Evolutionary conservation across 2,888 invertebrate genomes (phyloP).

Genomic region (Rugalucina vietnamica): DNA sequence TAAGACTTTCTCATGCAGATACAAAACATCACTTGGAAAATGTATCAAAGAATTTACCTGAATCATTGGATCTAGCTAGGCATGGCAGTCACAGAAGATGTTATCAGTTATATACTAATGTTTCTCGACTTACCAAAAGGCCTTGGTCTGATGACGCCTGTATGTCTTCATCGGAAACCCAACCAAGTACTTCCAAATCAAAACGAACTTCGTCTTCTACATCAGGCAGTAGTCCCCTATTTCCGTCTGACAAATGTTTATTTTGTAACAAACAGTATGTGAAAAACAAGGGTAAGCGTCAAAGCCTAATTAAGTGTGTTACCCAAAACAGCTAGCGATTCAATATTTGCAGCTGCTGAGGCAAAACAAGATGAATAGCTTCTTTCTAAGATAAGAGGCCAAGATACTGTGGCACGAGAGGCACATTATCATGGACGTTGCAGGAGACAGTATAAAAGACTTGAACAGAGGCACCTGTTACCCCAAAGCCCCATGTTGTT

Average conservation of each 20-base stretch:
- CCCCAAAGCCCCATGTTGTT: too few species aligned
- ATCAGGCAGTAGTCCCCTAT: not conserved
- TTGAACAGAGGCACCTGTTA: not conserved
- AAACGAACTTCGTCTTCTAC: not conserved
- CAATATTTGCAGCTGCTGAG: not conserved
- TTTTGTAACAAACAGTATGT: not conserved
- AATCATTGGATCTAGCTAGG: not conserved
- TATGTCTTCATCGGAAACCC: not conserved
- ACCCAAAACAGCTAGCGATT: not conserved
- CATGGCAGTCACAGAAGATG: conserved; percentile 24
- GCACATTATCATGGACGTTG: not conserved
- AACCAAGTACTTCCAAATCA: not conserved
- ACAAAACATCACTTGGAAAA: not conserved
- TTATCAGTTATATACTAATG: conserved; percentile 12
- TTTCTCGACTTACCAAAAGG: not conserved
- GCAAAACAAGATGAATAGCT: not conserved
- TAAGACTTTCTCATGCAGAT: not conserved
- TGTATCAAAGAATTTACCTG: not conserved
- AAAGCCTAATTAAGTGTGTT: not conserved
- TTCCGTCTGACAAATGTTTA: not conserved
- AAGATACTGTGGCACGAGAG: not conserved
- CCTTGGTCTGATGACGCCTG: not conserved
- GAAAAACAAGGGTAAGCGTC: not conserved
- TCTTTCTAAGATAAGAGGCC: not conserved
- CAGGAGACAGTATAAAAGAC: not conserved